These are phyloP conservation scores for Sebastes oblongus DNA, from an alignment of 2,797 vertebrate species.

Conservation along the genomic window DNA sequence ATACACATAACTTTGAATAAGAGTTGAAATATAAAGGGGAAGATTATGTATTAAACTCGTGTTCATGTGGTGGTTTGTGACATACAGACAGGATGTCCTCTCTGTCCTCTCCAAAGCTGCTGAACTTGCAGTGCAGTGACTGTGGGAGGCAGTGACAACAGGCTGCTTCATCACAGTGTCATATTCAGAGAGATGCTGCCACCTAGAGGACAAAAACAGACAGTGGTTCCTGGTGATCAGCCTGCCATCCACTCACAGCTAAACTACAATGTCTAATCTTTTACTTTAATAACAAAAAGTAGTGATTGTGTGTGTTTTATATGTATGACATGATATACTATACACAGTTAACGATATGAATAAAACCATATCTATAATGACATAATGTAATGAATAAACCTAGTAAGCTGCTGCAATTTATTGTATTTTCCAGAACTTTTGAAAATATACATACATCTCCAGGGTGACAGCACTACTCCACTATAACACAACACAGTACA, in stretches of 20 bases:
- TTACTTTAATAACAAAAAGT: background rate
- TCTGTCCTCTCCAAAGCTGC: background rate
- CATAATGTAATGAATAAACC: background rate
- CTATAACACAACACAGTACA: background rate
- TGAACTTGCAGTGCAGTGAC: background rate
- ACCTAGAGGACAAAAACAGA: constrained; percentile 26
- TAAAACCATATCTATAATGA: background rate
- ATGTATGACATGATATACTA: no score
- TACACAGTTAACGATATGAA: background rate
- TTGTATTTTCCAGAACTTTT: background rate
- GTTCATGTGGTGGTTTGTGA: background rate
- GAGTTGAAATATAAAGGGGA: background rate
- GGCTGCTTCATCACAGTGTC: background rate
- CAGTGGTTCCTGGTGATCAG: background rate
- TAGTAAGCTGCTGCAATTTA: background rate
- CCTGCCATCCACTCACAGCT: background rate
- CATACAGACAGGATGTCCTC: background rate
- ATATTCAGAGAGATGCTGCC: constrained; percentile 22
- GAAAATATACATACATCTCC: background rate
- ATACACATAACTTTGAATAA: background rate
- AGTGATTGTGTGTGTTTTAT: background rate
- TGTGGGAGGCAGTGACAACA: background rate
- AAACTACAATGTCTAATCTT: background rate
- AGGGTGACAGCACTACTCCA: background rate
- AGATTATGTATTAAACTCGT: background rate